Conservation (phyloP, 2,797 vertebrate species). For the Tragelaphus eurycerus region DNA sequence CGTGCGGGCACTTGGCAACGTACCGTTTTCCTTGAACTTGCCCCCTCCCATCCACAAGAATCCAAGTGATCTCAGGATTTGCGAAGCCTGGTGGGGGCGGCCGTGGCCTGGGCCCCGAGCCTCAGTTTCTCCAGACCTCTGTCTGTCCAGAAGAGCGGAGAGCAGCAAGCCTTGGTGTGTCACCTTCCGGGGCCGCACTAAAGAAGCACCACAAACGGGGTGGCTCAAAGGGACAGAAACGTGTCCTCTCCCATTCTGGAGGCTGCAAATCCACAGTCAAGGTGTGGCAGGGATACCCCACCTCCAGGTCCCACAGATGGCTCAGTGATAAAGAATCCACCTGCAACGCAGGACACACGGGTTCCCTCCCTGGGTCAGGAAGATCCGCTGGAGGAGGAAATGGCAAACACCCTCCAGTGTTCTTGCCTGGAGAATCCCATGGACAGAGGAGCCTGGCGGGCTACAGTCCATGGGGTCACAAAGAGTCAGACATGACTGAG, state of each 20-base stretch:
- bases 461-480: neutral
- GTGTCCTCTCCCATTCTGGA: neutral
- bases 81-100: neutral
- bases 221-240: neutral
- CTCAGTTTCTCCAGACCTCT: neutral
- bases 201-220: neutral
- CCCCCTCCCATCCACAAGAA: neutral
- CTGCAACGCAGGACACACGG: neutral
- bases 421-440: neutral
- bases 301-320: neutral
- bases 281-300: neutral
- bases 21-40: fast-evolving
- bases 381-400: neutral
- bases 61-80: neutral
- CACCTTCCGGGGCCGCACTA: fast-evolving
- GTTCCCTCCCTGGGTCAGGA: neutral
- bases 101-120: fast-evolving
- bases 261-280: neutral
- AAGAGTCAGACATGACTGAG: neutral
- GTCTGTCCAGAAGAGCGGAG: neutral
- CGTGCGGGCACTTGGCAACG: fast-evolving
- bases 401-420: neutral
- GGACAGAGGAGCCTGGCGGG: neutral
- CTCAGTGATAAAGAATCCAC: neutral
- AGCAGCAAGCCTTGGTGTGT: neutral